Conservation (phyloP, 2,113 vertebrate species). For the Accipiter cooperii region DNA sequence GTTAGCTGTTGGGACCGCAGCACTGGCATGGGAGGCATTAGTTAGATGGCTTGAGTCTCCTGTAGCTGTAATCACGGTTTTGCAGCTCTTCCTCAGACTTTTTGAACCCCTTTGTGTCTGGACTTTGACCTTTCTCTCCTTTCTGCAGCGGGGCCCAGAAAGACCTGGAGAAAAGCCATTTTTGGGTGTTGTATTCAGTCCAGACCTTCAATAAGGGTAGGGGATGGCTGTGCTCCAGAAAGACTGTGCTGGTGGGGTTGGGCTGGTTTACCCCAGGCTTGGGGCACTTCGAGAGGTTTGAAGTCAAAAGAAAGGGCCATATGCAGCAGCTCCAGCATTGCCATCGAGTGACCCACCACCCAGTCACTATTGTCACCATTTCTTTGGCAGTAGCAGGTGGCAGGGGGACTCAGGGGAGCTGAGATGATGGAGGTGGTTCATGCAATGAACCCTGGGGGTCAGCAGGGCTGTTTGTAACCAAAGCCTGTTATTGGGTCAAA, state of each 20-base stretch:
- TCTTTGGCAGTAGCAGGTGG: not conserved
- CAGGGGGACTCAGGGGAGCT: not conserved
- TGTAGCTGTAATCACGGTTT: not conserved
- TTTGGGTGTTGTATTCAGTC: not conserved
- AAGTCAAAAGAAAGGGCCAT: not conserved
- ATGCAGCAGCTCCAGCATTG: not conserved
- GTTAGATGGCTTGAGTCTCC: not conserved
- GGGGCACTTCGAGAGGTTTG: not conserved
- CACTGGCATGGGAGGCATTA: accelerated
- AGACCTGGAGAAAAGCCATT: not conserved
- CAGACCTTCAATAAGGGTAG: not conserved
- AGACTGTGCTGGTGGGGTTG: not conserved
- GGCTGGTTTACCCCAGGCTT: not conserved
- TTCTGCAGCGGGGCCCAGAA: not conserved
- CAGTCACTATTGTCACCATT: not conserved
- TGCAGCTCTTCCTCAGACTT: not conserved
- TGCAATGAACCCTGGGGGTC: not conserved
- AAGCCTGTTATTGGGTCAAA: not conserved
- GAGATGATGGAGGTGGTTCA: not conserved
- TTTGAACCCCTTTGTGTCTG: not conserved
- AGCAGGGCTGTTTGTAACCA: not conserved
- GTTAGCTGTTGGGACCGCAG: accelerated
- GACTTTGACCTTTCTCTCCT: not conserved
- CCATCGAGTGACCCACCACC: not conserved
- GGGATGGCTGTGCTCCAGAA: not conserved